Evolutionary conservation across 2,113 vertebrate genomes (phyloP), one percentile per base, ranked within the genome.

Genomic region (Micronycteris hirsuta): DNA sequence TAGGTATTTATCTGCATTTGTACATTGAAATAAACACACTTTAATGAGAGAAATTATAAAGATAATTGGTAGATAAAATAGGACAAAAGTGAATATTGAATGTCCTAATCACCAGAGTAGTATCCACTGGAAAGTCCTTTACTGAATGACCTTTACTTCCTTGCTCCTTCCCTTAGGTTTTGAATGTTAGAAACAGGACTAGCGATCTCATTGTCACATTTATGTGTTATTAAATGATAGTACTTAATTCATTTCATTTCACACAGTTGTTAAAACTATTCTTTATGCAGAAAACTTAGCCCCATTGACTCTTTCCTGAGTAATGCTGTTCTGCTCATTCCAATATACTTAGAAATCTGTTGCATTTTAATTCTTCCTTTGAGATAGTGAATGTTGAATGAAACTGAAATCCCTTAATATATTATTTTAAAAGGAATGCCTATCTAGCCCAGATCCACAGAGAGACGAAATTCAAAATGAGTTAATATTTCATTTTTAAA

Each of bases 271-370:
- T 96, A 73, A 73, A 91, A 58, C 86, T 52, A 63, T 49, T 86
- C 56, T 94, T 90, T 97, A 94, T 84, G 94, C 78, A 95, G 73
- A 95, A 95, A 86, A 49, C 43, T 77, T 90, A 91, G 86, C 63
- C 49, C 28, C 52, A 56, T 4, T 91, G 86, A 95, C 70, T 91
- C 38, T 93, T 95, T 78, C 77, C 65, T 71, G n/a, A 83, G 31
- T 71, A 78, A 96, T 70, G 19, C 54, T 82, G 68, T 84, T 77
- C 76, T 94, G 33, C 20, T 86, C 13, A 5, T 89, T 92, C 45
- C 31, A 94, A 38, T 85, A 54, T 45, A 70, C 19, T 89, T 91
- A 86, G 49, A 74, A 77, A 83, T 95, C 38, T 47, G 65, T 41
- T 90, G 54, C n/a, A 88, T 97, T 92, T 89, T 94, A 93, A 96